Evolutionary conservation across 2,113 vertebrate species (phyloP), one percentile per base, ranked within the genome.

Genomic region (Saiga tatarica): DNA sequence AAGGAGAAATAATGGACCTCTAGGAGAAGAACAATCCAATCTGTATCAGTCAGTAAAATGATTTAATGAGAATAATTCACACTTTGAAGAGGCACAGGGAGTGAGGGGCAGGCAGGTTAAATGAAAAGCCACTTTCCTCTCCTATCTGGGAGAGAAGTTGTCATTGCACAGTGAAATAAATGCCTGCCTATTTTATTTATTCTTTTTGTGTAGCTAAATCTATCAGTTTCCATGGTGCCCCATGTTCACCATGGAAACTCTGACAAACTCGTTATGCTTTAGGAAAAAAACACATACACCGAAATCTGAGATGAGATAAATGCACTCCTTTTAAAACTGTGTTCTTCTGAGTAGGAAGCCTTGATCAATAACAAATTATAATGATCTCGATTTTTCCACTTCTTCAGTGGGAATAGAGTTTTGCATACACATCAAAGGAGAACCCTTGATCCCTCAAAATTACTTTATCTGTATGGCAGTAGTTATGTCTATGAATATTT

Each of bases 111-210:
- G 52, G 94, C 1, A 0, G 87, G 74, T 92, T 95, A 97, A 93
- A 76, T 87, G 91, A 83, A 52, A 95, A 97, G 19, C 60, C 94
- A 89, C 89, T 89, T 93, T 90, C 64, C 60, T 87, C 42, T 97
- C 78, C 76, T 39, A 76, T 59, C 53, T 82, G 86, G 76, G 67
- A 97, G 85, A 96, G 79, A 74, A 91, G 89, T 97, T 97, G 94
- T 97, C 98, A 87, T 26, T 57, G 89, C 95, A 83, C 84, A 52
- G 87, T 85, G 67, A 96, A 98, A 97, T 97, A 97, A 97, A 96
- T 97, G 97, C 96, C 89, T 97, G 96, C 96, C 97, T 98, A 97
- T 98, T 97, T 98, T 98, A 98, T 98, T 98, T 98, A 98, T 98
- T 97, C 97, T 97, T 98, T 97, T 96, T 26, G 0, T 98, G 98